These are phyloP conservation scores for Blomia tropicalis DNA, from an alignment of 2,888 invertebrate species.

Conservation along the genomic window DNA sequence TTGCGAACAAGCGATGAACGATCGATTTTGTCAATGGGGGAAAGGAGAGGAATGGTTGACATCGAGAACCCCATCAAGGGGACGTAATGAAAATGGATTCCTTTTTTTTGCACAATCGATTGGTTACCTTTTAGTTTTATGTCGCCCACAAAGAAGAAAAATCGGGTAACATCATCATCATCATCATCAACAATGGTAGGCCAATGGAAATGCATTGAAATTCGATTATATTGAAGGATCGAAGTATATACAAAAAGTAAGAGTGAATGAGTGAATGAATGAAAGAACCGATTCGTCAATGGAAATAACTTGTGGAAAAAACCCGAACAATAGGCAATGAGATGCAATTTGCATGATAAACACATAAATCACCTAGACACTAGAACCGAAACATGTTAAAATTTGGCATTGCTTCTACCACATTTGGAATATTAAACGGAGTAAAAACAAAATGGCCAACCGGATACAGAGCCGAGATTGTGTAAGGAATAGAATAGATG, in stretches of 20 bases:
- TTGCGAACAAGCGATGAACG: too few species aligned
- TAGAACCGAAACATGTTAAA: neutral
- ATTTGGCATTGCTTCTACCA: neutral
- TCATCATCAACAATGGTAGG: neutral
- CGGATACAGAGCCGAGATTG: neutral
- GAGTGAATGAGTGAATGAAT: neutral
- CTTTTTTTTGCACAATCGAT: neutral
- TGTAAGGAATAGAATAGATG: too few species aligned
- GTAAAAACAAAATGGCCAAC: neutral
- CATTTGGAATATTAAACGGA: conserved; percentile 5
- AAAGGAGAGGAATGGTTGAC: too few species aligned
- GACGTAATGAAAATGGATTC: too few species aligned
- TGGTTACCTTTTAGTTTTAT: too few species aligned
- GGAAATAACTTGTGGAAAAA: too few species aligned
- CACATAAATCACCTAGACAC: conserved; percentile 13
- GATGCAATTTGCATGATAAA: conserved; percentile 15
- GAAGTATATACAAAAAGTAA: neutral
- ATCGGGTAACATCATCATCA: conserved; percentile 1
- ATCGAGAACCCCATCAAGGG: too few species aligned
- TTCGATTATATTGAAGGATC: neutral
- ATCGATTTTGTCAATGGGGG: too few species aligned
- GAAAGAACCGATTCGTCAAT: neutral
- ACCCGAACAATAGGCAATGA: too few species aligned
- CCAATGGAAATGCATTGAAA: neutral
- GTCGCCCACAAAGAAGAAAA: too few species aligned